phyloP scores from a whole-genome alignment of 1,140 invertebrate species.

The Lasioglossum baleicum region DNA sequence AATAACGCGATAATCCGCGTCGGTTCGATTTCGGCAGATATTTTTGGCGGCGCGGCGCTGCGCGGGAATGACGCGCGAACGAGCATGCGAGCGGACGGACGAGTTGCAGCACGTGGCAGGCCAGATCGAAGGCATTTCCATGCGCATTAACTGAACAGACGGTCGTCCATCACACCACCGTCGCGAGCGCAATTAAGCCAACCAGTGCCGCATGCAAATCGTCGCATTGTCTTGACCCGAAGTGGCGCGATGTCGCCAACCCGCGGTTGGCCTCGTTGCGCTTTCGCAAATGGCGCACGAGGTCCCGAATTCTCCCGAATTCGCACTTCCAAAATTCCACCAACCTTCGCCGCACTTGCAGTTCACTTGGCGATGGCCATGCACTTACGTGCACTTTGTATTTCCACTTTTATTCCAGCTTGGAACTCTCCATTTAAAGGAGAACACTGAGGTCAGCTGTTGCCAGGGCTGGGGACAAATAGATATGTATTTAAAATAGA shows the following conservation, averaged over 20 bases:
- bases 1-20: slow-evolving; percentile 41
- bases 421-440: no score
- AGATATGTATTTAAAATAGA: no score
- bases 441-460: no score
- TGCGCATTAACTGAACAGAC: slow-evolving; percentile 32
- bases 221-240: slow-evolving; percentile 59
- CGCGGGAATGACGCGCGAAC: slow-evolving; percentile 11
- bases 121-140: slow-evolving; percentile 20
- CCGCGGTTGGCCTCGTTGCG: slow-evolving; percentile 31
- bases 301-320: slow-evolving; percentile 1
- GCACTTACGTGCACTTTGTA: no score
- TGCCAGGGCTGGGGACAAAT: no score
- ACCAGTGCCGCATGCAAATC: slow-evolving; percentile 56
- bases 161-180: slow-evolving; percentile 41
- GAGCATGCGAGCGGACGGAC: not conserved
- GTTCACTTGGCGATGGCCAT: no score
- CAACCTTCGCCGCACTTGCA: no score
- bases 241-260: slow-evolving; percentile 41
- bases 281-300: slow-evolving; percentile 22
- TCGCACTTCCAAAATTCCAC: not conserved
- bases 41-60: slow-evolving; percentile 15
- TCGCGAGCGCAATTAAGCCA: slow-evolving; percentile 53
- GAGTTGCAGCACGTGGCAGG: slow-evolving; percentile 13
- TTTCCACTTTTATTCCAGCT: no score
- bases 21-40: slow-evolving; percentile 38